A percentile compares a stretch with the other conserved stretches of the same genome.
Evolutionary conservation across 2,113 vertebrate species (phyloP).

Genomic region (Eublepharis macularius): DNA sequence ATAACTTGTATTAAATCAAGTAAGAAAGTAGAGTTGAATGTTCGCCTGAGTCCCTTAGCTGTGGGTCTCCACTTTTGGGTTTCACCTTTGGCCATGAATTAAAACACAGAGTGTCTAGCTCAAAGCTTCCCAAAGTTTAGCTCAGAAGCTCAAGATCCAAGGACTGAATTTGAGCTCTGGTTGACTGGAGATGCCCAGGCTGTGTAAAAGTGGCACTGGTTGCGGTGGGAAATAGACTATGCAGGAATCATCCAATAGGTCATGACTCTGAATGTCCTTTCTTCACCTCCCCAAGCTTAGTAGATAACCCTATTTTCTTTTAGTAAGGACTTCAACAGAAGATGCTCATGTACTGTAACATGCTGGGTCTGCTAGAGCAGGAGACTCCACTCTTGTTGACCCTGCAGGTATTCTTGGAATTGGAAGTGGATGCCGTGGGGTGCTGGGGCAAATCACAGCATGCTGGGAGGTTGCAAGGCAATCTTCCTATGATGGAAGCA

Average conservation of each 20-base stretch:
- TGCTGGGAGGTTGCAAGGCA: no score
- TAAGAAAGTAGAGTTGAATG: no score
- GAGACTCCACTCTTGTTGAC: no score
- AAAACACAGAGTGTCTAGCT: not conserved
- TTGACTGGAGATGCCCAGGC: not conserved
- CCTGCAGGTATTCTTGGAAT: no score
- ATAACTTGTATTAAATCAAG: no score
- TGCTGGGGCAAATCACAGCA: no score
- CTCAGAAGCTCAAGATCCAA: not conserved
- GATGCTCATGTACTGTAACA: not conserved
- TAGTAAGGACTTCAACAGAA: not conserved
- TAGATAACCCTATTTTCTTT: not conserved
- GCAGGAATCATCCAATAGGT: not conserved
- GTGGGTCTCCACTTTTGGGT: no score
- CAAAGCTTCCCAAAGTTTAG: not conserved
- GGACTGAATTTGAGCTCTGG: not conserved
- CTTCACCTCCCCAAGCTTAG: not conserved
- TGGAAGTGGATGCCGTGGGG: no score
- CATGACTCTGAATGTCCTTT: not conserved
- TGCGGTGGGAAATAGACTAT: not conserved
- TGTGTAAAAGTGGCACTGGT: not conserved
- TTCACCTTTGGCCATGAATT: not conserved
- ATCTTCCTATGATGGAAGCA: no score
- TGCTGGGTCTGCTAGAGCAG: not conserved
- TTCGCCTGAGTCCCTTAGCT: no score